Conservation (phyloP, 2,888 invertebrate genomes). For the Nephrotoma appendiculata region DNA sequence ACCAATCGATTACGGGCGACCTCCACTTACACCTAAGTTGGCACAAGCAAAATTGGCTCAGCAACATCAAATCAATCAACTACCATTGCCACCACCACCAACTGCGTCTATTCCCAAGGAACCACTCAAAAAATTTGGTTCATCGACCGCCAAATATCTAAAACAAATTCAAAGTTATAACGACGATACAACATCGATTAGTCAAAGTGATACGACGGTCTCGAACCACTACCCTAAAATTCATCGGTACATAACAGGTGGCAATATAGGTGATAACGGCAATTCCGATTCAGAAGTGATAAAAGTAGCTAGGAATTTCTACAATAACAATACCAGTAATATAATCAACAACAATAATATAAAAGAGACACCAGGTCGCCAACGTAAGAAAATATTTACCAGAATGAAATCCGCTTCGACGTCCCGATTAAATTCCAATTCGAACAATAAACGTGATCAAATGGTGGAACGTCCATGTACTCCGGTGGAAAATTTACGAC, state of each 20-base stretch:
- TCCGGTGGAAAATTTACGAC: slow-evolving; percentile 63
- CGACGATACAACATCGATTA: slow-evolving; percentile 29
- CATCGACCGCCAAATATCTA: slow-evolving; percentile 26
- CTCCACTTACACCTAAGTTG: slow-evolving; percentile 10
- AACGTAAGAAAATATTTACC: slow-evolving; percentile 51
- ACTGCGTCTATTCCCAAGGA: slow-evolving; percentile 15
- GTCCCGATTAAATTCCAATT: slow-evolving; percentile 43
- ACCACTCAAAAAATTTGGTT: slow-evolving; percentile 21
- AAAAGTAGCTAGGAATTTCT: background rate
- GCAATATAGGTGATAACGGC: slow-evolving; percentile 26
- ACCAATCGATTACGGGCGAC: slow-evolving; percentile 17
- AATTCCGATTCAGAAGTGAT: slow-evolving; percentile 29
- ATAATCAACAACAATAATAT: slow-evolving; percentile 18
- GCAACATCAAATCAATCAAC: slow-evolving; percentile 9
- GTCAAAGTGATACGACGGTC: slow-evolving; percentile 31
- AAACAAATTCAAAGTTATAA: slow-evolving; percentile 28
- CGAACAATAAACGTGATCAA: slow-evolving; percentile 22
- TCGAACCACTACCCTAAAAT: slow-evolving; percentile 30
- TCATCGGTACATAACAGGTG: slow-evolving; percentile 20
- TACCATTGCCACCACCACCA: slow-evolving; percentile 16
- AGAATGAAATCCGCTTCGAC: slow-evolving; percentile 55
- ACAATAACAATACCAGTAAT: slow-evolving; percentile 23
- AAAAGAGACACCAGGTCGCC: slow-evolving; percentile 35
- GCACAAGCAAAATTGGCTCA: background rate
- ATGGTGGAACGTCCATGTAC: slow-evolving; percentile 42